Base-by-base conservation (phyloP, 2,113 vertebrate species). In the Laticauda colubrina region DNA sequence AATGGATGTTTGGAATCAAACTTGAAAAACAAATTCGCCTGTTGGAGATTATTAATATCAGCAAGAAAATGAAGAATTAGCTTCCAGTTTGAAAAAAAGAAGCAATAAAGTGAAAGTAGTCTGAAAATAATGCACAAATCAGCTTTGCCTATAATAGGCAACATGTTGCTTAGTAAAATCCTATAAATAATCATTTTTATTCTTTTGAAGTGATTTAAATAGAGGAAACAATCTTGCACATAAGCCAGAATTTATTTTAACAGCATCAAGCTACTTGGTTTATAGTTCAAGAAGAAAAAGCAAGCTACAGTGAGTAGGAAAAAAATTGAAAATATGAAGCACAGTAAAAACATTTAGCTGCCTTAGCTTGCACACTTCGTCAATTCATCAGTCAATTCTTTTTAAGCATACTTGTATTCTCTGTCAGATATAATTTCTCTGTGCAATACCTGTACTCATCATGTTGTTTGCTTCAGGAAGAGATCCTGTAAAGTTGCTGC, bases 361-460 rank as follows among this genome's bases (percentile, higher is more conserved):
- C 9, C 61, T 14, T n/a, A 43, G 59, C 45, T 1, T 18, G 26
- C 23, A 48, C 9, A 91, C 18, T 81, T 75, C 24, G 3, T 10
- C 85, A 86, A 20, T 54, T 54, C 56, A 57, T 10, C 45, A 48
- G 53, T 43, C 43, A 43, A 57, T 6, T 20, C 26, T 20, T 20
- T 21, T 26, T 43, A 11, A 4, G 20, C 48, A 34, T 45, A 34
- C 21, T 43, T 57, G 29, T 4, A 48, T 23, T 10, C 23, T 45
- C 29, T 91, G 64, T 59, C 59, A 91, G 26, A 20, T 43, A 21
- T 90, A 90, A 20, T 24, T 61, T 15, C 64, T 93, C 94, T 94
- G 90, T 45, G 93, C 91, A 93, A 53, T 98, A 98, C 98, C 97
- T 89, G 95, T 90, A 90, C 90, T 95, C 91, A 95, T 54, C 93